phyloP scores from a whole-genome alignment of 2,113 vertebrate species.

The Ornithorhynchus anatinus region DNA sequence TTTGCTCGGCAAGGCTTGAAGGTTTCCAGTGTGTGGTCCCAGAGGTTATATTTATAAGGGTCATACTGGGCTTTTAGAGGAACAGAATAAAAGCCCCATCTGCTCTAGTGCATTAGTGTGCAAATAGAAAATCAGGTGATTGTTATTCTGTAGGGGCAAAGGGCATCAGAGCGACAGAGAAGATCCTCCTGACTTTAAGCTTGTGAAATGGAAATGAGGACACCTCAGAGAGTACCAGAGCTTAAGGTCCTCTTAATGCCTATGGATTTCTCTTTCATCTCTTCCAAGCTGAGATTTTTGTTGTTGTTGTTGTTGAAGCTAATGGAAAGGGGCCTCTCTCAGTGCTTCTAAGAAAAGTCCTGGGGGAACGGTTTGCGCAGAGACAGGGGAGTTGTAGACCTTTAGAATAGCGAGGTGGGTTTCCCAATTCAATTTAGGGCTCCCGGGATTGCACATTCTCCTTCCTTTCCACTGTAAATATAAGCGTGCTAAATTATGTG shows the following conservation, averaged over 20 bases:
- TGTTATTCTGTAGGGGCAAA: too few species aligned
- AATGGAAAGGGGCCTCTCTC: background rate
- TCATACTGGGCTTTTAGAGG: too few species aligned
- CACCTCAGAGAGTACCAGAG: background rate
- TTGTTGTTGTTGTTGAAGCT: background rate
- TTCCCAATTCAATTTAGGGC: background rate
- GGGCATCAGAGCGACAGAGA: too few species aligned
- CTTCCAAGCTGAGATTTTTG: background rate
- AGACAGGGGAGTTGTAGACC: background rate
- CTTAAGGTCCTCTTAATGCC: accelerated
- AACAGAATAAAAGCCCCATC: too few species aligned
- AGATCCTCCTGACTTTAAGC: background rate
- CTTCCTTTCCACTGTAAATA: background rate
- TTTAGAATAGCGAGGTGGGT: background rate
- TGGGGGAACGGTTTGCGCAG: background rate
- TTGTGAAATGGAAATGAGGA: background rate
- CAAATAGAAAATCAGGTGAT: too few species aligned
- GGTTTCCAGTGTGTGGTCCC: background rate
- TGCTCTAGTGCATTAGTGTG: too few species aligned
- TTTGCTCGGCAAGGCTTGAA: background rate
- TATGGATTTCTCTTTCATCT: background rate
- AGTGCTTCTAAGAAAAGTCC: background rate
- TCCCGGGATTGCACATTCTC: background rate
- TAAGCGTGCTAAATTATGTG: background rate
- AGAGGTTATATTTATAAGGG: too few species aligned